phyloP scores from a whole-genome alignment of 2,113 vertebrate genomes.

The Aleadryas rufinucha region DNA sequence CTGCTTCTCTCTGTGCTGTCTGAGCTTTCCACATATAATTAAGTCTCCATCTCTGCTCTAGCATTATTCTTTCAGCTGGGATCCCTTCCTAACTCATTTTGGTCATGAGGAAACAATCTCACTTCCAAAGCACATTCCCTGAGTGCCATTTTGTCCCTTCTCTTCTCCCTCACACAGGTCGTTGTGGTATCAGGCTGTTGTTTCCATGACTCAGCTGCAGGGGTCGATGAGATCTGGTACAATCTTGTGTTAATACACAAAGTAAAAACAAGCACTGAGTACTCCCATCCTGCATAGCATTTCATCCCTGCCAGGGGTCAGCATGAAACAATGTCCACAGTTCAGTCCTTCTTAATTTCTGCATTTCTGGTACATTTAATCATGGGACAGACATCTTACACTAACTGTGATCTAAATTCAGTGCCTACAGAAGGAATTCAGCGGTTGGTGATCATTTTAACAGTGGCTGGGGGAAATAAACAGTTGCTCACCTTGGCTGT shows the following conservation, averaged over 20 bases:
- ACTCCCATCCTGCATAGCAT: neutral
- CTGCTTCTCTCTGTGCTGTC: neutral
- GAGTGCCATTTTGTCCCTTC: neutral
- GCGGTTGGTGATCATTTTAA: neutral
- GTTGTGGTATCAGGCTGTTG: neutral
- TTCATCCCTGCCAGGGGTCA: neutral
- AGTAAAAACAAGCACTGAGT: neutral
- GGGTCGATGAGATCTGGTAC: neutral
- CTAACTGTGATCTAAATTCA: neutral
- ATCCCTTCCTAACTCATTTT: neutral
- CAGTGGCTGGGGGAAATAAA: neutral
- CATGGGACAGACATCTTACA: neutral
- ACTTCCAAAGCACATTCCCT: neutral
- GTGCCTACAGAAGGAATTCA: neutral
- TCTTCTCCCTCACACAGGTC: neutral
- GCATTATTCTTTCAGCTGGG: neutral
- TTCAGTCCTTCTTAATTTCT: neutral
- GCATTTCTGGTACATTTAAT: neutral
- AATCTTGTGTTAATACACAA: neutral
- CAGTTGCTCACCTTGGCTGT: neutral
- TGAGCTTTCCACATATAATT: neutral
- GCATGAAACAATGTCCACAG: neutral
- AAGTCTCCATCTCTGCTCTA: neutral
- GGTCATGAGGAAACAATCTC: neutral
- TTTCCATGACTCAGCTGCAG: neutral